Base-by-base conservation (phyloP, 2,113 vertebrate genomes). In the Pimephales promelas region DNA sequence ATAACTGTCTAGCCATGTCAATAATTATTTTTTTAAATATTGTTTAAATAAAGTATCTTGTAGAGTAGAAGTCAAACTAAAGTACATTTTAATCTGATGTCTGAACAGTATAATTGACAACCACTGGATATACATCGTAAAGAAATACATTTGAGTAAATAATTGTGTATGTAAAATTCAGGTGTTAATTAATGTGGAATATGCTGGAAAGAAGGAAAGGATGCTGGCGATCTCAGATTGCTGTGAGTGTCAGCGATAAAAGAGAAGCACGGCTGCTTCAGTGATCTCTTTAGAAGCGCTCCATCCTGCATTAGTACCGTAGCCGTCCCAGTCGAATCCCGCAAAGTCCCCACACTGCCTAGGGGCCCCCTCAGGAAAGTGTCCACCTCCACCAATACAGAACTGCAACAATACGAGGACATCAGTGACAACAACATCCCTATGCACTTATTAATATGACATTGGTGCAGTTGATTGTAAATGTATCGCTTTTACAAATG, bases 351-450 rank as follows among this genome's bases (percentile, higher is more conserved):
- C 88, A 71, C 85, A 89, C 88, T 91, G 86, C 70, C 22, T 4
- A 9, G 89, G 86, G 54, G 79, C 5, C 56, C 89, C 85, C 56
- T 90, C 85, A 2, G 89, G 86, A 14, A 92, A 88, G 76, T 47
- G 87, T 36, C 90, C 87, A 87, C 85, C 89, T 87, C 88, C 90
- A 77, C 85, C 89, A 68, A 86, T 88, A 76, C 90, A 88, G 57
- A 87, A 79, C 90, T 92, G 54, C n/a, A 66, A 83, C 43, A 40
- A 56, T n/a, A 34, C 6, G 26, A 34, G 16, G 22, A 5, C 13
- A 26, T 73, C 18, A 75, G 16, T 36, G 11, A 22, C 16, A 68
- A 40, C 18, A 11, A 68, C 18, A 22, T 36, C 11, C 31, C 31
- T 31, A 31, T 31, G 31, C n/a, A 59, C 11, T 13, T 16, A 4